Base-by-base conservation (phyloP, 2,113 vertebrate genomes). In the Platysternon megacephalum region DNA sequence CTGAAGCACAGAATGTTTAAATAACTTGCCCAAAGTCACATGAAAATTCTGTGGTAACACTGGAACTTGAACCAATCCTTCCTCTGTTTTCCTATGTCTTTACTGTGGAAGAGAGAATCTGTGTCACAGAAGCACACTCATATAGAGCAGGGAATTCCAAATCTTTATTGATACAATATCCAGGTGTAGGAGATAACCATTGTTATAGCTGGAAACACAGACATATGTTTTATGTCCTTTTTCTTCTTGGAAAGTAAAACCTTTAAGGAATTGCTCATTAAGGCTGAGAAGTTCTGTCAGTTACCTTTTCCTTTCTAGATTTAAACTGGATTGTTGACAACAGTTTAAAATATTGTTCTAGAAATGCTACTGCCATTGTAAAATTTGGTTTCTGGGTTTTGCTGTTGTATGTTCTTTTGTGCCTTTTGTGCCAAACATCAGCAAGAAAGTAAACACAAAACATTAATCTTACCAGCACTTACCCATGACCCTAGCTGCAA, bases 191-290 rank as follows among this genome's bases (percentile, higher is more conserved):
- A 93, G 81, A 87, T 81, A 28, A 86, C 46, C 58, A n/a, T 68
- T 94, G 88, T 97, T 96, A 42, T 65, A 86, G 87, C 61, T 97
- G 94, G 90, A 96, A 95, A 82, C 39, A 93, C 78, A 80, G 16
- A n/a, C 32, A 68, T 89, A 88, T 84, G 94, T 1, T 52, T 96
- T 93, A 87, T 52, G 81, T 92, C 85, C 44, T 91, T 93, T 93
- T 95, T 90, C 82, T 92, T 94, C 85, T 95, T 94, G 90, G 95
- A 96, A 96, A 85, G 28, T 58, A 46, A 81, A 95, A 3, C 48
- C 11, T 26, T 95, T 95, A 89, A 58, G 89, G 92, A 87, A 79
- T 56, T 89, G 55, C 87, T 96, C 94, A 78, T 35, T 94, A 55
- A 82, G 78, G 90, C 94, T 84, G 93, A 12, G 22, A 29, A 94